Percentiles rank a stretch among this genome's conserved stretches.
phyloP scores from a whole-genome alignment of 2,113 vertebrate species.

The Prionailurus viverrinus region DNA sequence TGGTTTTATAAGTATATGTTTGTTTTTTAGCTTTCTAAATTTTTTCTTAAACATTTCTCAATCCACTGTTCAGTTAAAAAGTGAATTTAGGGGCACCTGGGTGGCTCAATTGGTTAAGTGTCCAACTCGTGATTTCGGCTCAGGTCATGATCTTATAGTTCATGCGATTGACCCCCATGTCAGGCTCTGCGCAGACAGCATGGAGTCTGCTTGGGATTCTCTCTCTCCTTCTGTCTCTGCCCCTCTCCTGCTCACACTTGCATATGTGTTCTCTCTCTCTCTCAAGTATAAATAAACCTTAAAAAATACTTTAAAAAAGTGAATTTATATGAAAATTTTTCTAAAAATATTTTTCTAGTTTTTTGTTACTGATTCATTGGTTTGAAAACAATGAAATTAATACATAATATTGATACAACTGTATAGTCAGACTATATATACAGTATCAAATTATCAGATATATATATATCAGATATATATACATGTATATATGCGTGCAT shows the following conservation, averaged over 20 bases:
- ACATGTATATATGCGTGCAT: background rate
- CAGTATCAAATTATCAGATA: background rate
- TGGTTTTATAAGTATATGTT: background rate
- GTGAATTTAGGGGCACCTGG: too few relatives aligned
- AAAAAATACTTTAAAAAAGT: background rate
- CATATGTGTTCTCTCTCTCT: too few relatives aligned
- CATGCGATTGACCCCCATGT: too few relatives aligned
- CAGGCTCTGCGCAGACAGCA: too few relatives aligned
- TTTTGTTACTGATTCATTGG: slow-evolving; percentile 7
- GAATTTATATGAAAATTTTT: background rate
- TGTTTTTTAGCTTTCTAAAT: background rate
- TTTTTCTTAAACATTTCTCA: slow-evolving; percentile 48
- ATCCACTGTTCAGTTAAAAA: background rate
- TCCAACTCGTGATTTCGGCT: too few relatives aligned
- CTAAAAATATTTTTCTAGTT: background rate
- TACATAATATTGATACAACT: background rate
- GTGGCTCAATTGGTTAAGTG: too few relatives aligned
- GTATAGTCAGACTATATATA: background rate
- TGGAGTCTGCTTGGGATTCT: too few relatives aligned
- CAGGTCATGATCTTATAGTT: too few relatives aligned
- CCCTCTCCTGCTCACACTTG: too few relatives aligned
- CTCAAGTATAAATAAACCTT: too few relatives aligned
- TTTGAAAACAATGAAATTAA: background rate
- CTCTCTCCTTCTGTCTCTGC: too few relatives aligned
- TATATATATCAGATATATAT: background rate